These are phyloP conservation scores for Agriopis aurantiaria DNA, from an alignment of 2,888 invertebrate species.

Conservation along the genomic window DNA sequence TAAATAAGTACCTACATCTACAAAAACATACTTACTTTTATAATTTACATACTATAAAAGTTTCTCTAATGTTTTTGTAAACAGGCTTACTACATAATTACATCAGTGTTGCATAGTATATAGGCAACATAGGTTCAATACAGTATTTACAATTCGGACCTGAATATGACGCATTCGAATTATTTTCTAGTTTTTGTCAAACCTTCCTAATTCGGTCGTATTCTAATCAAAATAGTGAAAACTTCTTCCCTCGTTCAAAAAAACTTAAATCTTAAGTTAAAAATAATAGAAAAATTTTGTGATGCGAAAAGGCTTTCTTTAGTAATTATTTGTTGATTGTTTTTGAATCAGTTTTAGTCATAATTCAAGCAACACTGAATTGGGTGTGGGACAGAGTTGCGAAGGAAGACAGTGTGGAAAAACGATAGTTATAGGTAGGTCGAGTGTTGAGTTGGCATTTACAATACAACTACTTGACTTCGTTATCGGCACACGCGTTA, in stretches of 20 bases:
- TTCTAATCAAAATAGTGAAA: conserved; percentile 52
- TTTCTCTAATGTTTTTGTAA: too few species aligned
- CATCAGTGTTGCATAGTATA: not conserved
- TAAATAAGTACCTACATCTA: too few species aligned
- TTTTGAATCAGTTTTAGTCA: conserved; percentile 20
- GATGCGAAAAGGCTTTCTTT: not conserved
- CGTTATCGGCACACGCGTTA: conserved; percentile 76
- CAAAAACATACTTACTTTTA: too few species aligned
- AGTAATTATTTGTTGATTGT: conserved; percentile 4
- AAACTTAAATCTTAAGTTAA: conserved; percentile 26
- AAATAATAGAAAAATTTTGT: conserved; percentile 32
- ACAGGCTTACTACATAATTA: too few species aligned
- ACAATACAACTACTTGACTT: conserved; percentile 71
- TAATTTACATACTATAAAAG: too few species aligned
- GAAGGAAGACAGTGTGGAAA: conserved; percentile 76
- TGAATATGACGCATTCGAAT: not conserved
- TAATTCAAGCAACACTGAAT: conserved; percentile 69
- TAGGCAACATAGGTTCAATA: not conserved
- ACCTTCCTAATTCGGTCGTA: conserved; percentile 50
- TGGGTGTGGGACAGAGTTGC: conserved; percentile 75
- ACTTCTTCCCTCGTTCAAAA: conserved; percentile 17
- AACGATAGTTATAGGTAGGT: conserved; percentile 83
- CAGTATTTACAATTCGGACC: not conserved
- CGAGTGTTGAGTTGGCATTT: conserved; percentile 83
- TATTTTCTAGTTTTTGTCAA: not conserved